Evolutionary conservation across 1,140 invertebrate genomes (phyloP).

Genomic region (Drosophila sp.): DNA sequence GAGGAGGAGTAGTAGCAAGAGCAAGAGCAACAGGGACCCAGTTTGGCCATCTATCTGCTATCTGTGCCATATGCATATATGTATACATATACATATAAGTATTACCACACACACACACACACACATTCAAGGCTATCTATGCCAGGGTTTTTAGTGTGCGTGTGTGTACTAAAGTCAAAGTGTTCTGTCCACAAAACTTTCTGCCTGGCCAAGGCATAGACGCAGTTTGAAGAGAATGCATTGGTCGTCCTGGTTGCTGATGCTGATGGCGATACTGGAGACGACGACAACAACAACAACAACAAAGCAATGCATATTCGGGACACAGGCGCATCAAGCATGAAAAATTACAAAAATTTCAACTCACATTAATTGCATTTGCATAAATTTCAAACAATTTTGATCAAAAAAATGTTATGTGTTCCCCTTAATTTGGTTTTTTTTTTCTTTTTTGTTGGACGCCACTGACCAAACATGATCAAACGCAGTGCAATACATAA

Average conservation of each 20-base stretch:
- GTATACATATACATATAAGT: conserved; percentile 20
- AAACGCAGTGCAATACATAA: conserved; percentile 31
- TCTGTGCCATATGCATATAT: conserved; percentile 32
- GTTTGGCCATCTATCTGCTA: conserved; percentile 52
- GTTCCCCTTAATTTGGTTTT: too few species aligned
- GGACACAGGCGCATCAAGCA: neutral
- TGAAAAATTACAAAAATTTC: conserved; percentile 12
- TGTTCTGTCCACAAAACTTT: conserved; percentile 59
- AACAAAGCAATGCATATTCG: too few species aligned
- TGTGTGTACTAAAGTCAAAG: conserved; percentile 45
- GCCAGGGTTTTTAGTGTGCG: conserved; percentile 25
- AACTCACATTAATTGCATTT: conserved; percentile 27
- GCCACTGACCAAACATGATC: too few species aligned
- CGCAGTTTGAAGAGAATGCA: conserved; percentile 24
- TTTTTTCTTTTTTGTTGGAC: too few species aligned
- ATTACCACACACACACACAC: neutral
- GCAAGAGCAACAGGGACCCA: neutral
- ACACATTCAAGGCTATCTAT: neutral
- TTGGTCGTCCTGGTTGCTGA: too few species aligned
- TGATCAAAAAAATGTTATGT: too few species aligned
- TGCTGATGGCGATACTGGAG: too few species aligned
- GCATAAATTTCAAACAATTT: too few species aligned
- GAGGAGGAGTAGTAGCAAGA: neutral
- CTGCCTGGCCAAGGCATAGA: conserved; percentile 26
- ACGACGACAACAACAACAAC: too few species aligned